These are phyloP conservation scores for Onychorhynchus coronatus DNA, from an alignment of 2,113 vertebrate genomes.

Conservation along the genomic window DNA sequence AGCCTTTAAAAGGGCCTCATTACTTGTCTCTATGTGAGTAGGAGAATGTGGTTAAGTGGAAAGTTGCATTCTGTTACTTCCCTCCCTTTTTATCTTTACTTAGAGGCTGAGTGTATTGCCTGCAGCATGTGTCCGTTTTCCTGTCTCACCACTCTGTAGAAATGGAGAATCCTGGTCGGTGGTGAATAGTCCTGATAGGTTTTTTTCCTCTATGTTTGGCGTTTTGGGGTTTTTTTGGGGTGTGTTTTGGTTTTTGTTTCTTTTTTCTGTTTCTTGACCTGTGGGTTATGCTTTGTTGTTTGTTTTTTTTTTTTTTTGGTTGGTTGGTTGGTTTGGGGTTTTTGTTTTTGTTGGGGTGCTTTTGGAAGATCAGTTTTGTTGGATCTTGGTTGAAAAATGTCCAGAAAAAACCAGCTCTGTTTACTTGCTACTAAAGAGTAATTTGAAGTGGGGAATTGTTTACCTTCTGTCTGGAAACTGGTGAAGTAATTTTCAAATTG, in stretches of 20 bases:
- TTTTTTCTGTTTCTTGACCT: neutral
- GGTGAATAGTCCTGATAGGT: neutral
- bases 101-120: neutral
- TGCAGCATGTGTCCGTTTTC: neutral
- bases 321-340: neutral
- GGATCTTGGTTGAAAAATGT: neutral
- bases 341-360: neutral
- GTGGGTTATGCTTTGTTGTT: neutral
- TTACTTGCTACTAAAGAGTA: neutral
- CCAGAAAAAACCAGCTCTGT: neutral
- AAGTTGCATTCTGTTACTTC: neutral
- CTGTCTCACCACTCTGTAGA: neutral
- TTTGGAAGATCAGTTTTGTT: neutral
- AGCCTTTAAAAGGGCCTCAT: neutral
- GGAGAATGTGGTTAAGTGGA: neutral
- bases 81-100: neutral
- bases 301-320: no score
- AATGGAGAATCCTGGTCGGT: neutral
- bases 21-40: neutral
- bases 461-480: neutral
- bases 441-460: neutral
- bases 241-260: neutral
- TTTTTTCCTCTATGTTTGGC: neutral
- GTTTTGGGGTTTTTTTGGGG: neutral
- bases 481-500: neutral